phyloP scores from a whole-genome alignment of 1,140 invertebrate species.

The Papilio helenus region DNA sequence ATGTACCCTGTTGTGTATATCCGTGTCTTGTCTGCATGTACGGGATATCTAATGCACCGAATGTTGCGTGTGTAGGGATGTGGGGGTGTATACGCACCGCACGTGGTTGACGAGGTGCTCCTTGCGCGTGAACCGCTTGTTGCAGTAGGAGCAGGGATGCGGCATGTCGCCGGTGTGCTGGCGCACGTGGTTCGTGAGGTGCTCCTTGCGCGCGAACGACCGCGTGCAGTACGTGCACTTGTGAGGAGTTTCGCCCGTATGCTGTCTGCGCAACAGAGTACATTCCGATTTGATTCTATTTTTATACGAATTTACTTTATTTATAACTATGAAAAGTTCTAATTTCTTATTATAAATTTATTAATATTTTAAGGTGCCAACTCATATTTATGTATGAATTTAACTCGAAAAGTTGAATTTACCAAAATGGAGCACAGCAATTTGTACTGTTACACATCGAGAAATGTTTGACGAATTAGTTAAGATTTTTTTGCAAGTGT shows the following conservation, averaged over 20 bases:
- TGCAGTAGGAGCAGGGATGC: conserved; percentile 92
- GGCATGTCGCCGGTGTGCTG: conserved; percentile 91
- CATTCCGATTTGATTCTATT: conserved; percentile 82
- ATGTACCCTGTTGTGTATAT: no score
- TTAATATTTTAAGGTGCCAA: no score
- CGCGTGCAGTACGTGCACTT: conserved; percentile 94
- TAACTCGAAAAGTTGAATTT: no score
- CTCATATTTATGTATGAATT: no score
- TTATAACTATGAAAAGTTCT: neutral
- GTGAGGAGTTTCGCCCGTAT: conserved; percentile 93
- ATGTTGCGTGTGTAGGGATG: no score
- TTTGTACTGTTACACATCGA: neutral
- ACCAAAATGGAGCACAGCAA: neutral
- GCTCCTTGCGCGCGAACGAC: conserved; percentile 93
- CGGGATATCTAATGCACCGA: no score
- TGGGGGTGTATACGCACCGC: conserved; percentile 61
- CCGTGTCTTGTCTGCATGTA: neutral
- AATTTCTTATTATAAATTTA: neutral
- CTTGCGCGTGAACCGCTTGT: conserved; percentile 93
- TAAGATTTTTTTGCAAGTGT: neutral
- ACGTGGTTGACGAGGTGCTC: conserved; percentile 91
- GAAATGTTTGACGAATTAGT: neutral
- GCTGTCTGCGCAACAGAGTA: conserved; percentile 87
- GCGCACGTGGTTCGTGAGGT: conserved; percentile 86
- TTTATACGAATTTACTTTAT: neutral